A percentile compares a stretch with the other conserved stretches of the same genome.
These are phyloP conservation scores for Nematolebias whitei DNA, from an alignment of 2,113 vertebrate species.

Conservation along the genomic window DNA sequence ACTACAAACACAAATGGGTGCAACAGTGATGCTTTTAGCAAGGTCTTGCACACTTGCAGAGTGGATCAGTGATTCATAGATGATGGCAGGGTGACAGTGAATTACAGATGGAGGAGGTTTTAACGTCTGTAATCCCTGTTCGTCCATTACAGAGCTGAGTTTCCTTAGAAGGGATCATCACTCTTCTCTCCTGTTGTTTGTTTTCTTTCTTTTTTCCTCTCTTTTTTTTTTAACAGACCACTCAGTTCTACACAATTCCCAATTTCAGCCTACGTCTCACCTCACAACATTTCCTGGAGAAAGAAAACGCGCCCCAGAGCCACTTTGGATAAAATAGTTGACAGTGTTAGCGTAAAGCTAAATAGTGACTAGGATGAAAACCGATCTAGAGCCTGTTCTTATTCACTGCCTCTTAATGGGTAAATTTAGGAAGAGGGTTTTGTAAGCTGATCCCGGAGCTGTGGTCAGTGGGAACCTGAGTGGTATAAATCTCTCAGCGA, in stretches of 20 bases:
- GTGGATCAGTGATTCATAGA: slow-evolving; percentile 79
- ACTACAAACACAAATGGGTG: slow-evolving; percentile 74
- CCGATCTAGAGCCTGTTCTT: slow-evolving; percentile 54
- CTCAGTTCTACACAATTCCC: slow-evolving; percentile 43
- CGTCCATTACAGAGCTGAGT: slow-evolving; percentile 76
- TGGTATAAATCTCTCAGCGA: slow-evolving; percentile 74
- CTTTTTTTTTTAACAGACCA: slow-evolving; percentile 49
- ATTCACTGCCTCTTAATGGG: slow-evolving; percentile 67
- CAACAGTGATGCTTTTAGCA: slow-evolving; percentile 77
- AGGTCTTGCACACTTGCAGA: slow-evolving; percentile 77
- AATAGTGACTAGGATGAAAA: slow-evolving; percentile 64
- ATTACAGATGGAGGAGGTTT: slow-evolving; percentile 78
- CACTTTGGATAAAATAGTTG: slow-evolving; percentile 64
- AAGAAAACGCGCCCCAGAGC: slow-evolving; percentile 42
- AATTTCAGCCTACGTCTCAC: slow-evolving; percentile 64
- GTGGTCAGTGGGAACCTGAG: slow-evolving; percentile 71
- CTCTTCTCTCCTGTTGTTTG: slow-evolving; percentile 72
- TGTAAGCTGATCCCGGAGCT: slow-evolving; percentile 68
- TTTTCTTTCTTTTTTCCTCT: slow-evolving; percentile 11
- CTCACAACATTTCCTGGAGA: slow-evolving; percentile 69
- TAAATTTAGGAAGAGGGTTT: slow-evolving; percentile 74
- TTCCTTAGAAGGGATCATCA: slow-evolving; percentile 79
- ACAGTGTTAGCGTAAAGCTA: slow-evolving; percentile 47
- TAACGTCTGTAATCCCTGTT: slow-evolving; percentile 76
- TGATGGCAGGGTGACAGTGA: slow-evolving; percentile 78